A percentile compares a stretch with the other conserved stretches of the same genome.
Conservation (phyloP, 2,113 vertebrate genomes). For the Pseudopodoces humilis region DNA sequence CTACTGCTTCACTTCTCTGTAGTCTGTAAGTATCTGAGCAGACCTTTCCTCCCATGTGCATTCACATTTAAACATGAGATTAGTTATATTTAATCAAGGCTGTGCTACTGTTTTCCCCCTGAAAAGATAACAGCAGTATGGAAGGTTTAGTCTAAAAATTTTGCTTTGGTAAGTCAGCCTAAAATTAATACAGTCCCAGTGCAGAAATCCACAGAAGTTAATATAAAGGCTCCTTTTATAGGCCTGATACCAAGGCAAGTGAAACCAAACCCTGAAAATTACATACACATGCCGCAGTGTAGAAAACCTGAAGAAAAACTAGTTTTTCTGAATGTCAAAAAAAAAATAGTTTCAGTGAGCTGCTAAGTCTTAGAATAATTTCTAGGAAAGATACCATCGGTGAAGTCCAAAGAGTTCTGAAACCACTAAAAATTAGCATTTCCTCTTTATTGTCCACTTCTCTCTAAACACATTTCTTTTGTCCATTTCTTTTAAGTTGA, state of each 20-base stretch:
- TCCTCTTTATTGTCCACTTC: background rate
- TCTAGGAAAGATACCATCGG: background rate
- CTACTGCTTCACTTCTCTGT: background rate
- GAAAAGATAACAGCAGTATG: background rate
- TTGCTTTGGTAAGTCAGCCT: background rate
- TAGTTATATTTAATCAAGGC: background rate
- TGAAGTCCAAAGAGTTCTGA: background rate
- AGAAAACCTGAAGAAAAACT: background rate
- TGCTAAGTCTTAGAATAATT: background rate
- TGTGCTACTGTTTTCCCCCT: background rate
- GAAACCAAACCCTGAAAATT: background rate
- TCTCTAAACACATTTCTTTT: background rate
- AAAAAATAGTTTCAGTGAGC: accelerated
- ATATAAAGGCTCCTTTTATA: background rate
- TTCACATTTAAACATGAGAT: background rate
- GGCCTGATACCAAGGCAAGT: background rate
- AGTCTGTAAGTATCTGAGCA: background rate
- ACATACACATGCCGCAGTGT: accelerated
- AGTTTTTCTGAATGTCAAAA: background rate
- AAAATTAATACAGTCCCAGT: background rate
- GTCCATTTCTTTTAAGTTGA: accelerated
- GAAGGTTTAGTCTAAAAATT: background rate
- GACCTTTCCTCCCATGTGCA: background rate
- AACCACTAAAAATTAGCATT: background rate
- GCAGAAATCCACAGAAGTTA: background rate